These are phyloP conservation scores for Cotesia congregata DNA, from an alignment of 2,888 invertebrate genomes.

Conservation along the genomic window DNA sequence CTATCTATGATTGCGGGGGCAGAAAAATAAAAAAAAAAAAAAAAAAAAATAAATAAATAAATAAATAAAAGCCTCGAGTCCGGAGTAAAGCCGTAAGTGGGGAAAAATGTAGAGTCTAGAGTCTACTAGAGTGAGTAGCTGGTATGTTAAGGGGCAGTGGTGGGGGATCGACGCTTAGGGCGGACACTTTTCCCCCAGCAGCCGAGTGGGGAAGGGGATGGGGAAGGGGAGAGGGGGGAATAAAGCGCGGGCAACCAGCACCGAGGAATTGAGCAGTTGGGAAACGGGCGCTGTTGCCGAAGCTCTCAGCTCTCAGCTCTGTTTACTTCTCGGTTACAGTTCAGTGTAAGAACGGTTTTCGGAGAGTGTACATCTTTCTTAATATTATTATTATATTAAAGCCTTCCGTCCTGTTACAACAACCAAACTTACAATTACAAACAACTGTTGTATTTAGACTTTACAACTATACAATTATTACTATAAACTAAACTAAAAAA, in stretches of 20 bases:
- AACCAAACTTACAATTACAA: too few relatives aligned
- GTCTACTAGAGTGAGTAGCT: neutral
- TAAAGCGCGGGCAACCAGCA: constrained; percentile 64
- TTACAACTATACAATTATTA: neutral
- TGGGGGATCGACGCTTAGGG: constrained; percentile 27
- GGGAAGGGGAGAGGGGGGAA: too few relatives aligned
- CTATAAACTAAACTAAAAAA: neutral
- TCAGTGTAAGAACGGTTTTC: constrained; percentile 69
- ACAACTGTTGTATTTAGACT: neutral
- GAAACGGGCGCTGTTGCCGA: constrained; percentile 42
- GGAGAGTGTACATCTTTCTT: constrained; percentile 58
- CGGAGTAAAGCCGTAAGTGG: neutral
- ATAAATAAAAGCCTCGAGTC: too few relatives aligned
- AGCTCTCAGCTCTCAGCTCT: too few relatives aligned
- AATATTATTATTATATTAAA: constrained; percentile 47
- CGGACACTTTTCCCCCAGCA: constrained; percentile 28
- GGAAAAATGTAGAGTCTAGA: neutral
- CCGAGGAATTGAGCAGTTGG: constrained; percentile 54
- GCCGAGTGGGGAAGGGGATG: constrained; percentile 53
- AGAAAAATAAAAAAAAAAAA: too few relatives aligned
- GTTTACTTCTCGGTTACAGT: constrained; percentile 19
- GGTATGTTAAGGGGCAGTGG: neutral
- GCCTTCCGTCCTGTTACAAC: constrained; percentile 34
- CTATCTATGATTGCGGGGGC: too few relatives aligned
- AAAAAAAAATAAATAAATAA: too few relatives aligned